Evolutionary conservation across 2,113 vertebrate species (phyloP).

Genomic region (Raphicerus campestris): DNA sequence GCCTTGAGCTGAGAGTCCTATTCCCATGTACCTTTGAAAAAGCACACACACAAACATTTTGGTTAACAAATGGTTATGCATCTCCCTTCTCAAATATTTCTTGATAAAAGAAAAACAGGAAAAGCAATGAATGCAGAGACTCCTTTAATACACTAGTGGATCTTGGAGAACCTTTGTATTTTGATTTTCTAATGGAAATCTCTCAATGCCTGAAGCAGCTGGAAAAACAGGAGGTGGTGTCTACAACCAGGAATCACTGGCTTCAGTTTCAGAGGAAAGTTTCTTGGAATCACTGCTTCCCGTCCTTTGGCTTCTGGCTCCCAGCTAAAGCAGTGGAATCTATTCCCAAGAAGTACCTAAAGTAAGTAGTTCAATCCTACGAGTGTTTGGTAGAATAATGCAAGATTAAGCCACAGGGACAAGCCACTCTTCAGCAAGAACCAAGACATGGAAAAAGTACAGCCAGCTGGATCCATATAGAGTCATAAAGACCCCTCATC

Average conservation of each 20-base stretch:
- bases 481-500: neutral
- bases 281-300: neutral
- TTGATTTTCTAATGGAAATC: conserved; percentile 42
- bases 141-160: neutral
- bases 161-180: neutral
- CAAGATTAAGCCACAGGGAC: neutral
- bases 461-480: neutral
- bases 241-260: conserved; percentile 5
- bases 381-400: neutral
- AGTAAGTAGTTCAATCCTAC: neutral
- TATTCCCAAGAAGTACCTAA: neutral
- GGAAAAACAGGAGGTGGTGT: neutral
- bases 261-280: neutral
- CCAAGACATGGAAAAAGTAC: neutral
- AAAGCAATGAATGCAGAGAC: conserved; percentile 18
- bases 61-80: conserved; percentile 57
- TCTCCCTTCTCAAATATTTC: conserved; percentile 21
- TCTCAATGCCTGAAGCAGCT: neutral
- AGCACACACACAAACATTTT: conserved; percentile 56
- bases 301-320: neutral
- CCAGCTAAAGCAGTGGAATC: neutral
- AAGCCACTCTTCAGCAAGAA: neutral
- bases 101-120: neutral
- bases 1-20: conserved; percentile 97
- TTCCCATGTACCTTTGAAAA: conserved; percentile 97